phyloP scores from a whole-genome alignment of 2,797 vertebrate genomes.

The Lutjanus campechanus region DNA sequence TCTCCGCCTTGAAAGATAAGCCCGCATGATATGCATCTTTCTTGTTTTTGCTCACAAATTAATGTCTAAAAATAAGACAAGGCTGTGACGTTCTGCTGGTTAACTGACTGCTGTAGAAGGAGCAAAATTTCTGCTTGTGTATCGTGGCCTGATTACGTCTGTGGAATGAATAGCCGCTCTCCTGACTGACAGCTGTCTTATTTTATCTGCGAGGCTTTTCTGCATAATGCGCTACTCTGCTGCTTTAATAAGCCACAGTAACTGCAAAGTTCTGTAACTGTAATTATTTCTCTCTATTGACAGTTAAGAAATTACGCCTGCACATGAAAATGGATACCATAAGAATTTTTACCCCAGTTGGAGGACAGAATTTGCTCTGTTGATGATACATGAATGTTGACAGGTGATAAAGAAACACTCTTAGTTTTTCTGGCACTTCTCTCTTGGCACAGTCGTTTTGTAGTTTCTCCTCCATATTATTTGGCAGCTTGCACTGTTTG shows the following conservation, averaged over 20 bases:
- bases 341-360: constrained; percentile 20
- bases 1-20: constrained; percentile 13
- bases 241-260: constrained; percentile 62
- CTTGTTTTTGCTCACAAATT: not conserved
- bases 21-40: not conserved
- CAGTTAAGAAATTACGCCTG: constrained; percentile 49
- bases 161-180: constrained; percentile 51
- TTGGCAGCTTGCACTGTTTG: constrained; percentile 46
- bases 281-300: constrained; percentile 72
- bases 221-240: constrained; percentile 60
- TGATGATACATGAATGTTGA: constrained; percentile 66
- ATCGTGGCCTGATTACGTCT: constrained; percentile 70
- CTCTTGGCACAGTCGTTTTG: constrained; percentile 36
- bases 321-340: constrained; percentile 41
- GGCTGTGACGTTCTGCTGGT: constrained; percentile 7
- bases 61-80: constrained; percentile 40
- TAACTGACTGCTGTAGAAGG: constrained; percentile 22
- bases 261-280: constrained; percentile 53
- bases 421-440: constrained; percentile 36
- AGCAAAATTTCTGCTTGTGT: constrained; percentile 14
- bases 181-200: constrained; percentile 77
- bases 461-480: constrained; percentile 32
- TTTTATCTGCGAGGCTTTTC: constrained; percentile 59
- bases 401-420: constrained; percentile 65
- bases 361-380: constrained; percentile 43